A percentile compares a stretch with the other conserved stretches of the same genome.
Conservation (phyloP, 2,888 invertebrate species). For the Pegoplata infirma region DNA sequence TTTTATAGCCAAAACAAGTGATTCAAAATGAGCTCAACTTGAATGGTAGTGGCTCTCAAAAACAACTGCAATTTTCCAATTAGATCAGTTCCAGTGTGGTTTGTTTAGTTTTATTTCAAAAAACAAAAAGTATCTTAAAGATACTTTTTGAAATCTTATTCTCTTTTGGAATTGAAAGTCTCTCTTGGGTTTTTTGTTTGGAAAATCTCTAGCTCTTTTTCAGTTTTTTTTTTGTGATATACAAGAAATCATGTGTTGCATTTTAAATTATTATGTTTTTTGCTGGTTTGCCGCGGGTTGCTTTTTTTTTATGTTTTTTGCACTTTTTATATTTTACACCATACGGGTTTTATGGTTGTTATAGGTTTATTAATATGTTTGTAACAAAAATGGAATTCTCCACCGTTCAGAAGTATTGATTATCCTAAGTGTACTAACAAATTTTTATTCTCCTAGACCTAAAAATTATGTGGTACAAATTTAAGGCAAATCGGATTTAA, state of each 20-base stretch:
- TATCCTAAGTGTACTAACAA: too few relatives aligned
- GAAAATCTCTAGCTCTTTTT: neutral
- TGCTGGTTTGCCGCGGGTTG: conserved; percentile 41
- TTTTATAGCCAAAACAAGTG: conserved; percentile 44
- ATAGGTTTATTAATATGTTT: neutral
- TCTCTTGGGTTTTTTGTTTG: conserved; percentile 3
- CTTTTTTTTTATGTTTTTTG: conserved; percentile 34
- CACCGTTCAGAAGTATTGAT: too few relatives aligned
- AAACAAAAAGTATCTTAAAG: conserved; percentile 13
- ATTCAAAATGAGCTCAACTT: conserved; percentile 10
- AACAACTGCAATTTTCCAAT: conserved; percentile 74
- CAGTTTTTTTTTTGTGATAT: neutral
- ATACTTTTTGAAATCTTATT: conserved; percentile 27
- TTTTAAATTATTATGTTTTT: conserved; percentile 50
- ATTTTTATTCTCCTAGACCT: too few relatives aligned
- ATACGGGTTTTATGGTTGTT: neutral
- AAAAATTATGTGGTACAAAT: too few relatives aligned
- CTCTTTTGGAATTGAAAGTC: conserved; percentile 4
- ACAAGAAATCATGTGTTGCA: conserved; percentile 59
- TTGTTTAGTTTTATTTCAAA: conserved; percentile 39
- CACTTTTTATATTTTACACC: conserved; percentile 41
- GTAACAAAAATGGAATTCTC: too few relatives aligned
- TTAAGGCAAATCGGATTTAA: too few relatives aligned
- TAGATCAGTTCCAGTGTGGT: conserved; percentile 66
- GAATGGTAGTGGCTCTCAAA: conserved; percentile 26